phyloP scores from a whole-genome alignment of 2,797 vertebrate genomes.

The Sebastes goodei region DNA sequence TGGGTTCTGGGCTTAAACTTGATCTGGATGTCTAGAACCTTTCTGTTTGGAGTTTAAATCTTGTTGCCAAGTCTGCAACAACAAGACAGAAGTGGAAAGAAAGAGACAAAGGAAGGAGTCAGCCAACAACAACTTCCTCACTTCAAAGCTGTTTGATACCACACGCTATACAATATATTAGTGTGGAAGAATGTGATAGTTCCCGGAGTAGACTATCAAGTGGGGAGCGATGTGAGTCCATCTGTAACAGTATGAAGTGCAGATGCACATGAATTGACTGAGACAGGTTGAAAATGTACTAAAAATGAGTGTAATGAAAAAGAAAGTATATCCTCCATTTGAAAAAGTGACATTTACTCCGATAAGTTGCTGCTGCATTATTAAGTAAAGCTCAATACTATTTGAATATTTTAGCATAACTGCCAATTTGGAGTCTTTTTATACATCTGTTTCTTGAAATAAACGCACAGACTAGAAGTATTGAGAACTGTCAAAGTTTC shows the following conservation, averaged over 20 bases:
- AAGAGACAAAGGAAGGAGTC: background rate
- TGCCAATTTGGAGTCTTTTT: conserved; percentile 5
- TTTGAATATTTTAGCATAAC: conserved; percentile 20
- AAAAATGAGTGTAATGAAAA: background rate
- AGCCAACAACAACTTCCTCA: background rate
- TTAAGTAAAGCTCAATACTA: conserved; percentile 12
- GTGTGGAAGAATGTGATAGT: background rate
- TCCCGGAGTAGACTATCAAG: background rate
- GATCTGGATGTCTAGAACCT: background rate
- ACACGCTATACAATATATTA: background rate
- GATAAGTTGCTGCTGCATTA: background rate
- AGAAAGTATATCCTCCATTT: background rate
- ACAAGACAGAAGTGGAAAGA: background rate
- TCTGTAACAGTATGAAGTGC: background rate
- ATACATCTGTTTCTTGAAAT: conserved; percentile 20
- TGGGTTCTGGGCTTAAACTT: background rate
- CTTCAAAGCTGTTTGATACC: background rate
- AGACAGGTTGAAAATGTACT: background rate
- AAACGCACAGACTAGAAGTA: conserved; percentile 18
- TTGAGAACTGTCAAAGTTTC: conserved; percentile 55
- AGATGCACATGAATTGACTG: background rate
- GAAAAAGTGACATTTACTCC: background rate
- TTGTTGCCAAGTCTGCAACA: background rate
- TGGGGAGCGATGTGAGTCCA: background rate
- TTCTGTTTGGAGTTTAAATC: background rate